Base-by-base conservation (phyloP, 1,140 invertebrate genomes). In the Orchestia grillus region DNA sequence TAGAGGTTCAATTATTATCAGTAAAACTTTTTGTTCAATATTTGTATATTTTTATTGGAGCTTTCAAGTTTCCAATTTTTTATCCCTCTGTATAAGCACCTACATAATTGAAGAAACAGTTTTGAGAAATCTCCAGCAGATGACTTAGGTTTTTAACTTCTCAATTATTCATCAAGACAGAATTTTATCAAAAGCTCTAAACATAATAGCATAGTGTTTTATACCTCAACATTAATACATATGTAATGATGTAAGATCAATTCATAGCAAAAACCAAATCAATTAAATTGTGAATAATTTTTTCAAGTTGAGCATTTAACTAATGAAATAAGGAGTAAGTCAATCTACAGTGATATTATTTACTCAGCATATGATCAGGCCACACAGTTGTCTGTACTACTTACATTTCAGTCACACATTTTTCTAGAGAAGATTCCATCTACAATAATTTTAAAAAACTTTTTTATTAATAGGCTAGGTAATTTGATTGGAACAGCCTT, bases 391-490 rank as follows among this genome's bases (percentile, higher is more conserved):
- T n/a, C n/a, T n/a, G 36, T 42, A 44, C 16, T 90, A 90, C 88
- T 90, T 44, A 90, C 88, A 90, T 90, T 90, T 90, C 88, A 90
- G 88, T 42, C 88, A 90, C 88, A 90, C 88, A 90, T 41, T 90
- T 90, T 36, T 90, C 88, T 42, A 90, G 41, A 43, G 88, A 42
- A 43, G 43, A 42, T 44, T 90, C 88, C 88, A 90, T 90, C 43
- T 43, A 0, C 0, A 42, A 90, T 90, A 90, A 42, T 42, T 44
- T 3, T 28, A 6, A 90, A 90, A 42, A 90, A 90, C 42, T 4
- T 90, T 15, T 4, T 87, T 42, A 44, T 23, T 42, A 42, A 42
- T 90, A 44, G 8, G 42, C 4, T 90, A 15, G 6, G 6, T 53
- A 53, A 8, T 8, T 6, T 53, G 19, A 19, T 53, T 53, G 47